These are phyloP conservation scores for Leptodactylus fallax DNA, from an alignment of 2,797 vertebrate species.

Conservation along the genomic window DNA sequence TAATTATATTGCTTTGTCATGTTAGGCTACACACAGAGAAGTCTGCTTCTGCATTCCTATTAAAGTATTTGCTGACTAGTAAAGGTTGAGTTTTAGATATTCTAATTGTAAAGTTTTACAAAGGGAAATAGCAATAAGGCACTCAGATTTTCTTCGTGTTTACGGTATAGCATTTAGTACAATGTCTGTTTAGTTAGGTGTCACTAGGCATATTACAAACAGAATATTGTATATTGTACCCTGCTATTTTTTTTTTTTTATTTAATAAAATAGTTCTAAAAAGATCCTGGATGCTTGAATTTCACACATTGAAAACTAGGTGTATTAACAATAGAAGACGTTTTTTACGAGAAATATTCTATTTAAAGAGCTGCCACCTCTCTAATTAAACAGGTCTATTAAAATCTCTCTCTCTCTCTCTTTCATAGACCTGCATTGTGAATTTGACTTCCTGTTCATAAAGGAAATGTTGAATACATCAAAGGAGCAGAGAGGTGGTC, in stretches of 20 bases:
- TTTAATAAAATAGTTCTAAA: constrained; percentile 24
- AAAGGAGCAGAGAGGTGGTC: too few relatives aligned
- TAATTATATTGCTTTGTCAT: too few relatives aligned
- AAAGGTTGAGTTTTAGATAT: not conserved
- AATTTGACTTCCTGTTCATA: too few relatives aligned
- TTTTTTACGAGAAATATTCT: too few relatives aligned
- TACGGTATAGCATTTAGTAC: not conserved
- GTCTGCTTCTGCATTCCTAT: too few relatives aligned
- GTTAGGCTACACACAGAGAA: too few relatives aligned
- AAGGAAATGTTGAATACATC: too few relatives aligned
- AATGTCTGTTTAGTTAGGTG: not conserved
- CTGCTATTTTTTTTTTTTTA: not conserved
- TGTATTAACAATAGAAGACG: not conserved
- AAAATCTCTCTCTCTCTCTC: too few relatives aligned
- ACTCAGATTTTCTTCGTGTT: not conserved
- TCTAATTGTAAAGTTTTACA: constrained; percentile 4
- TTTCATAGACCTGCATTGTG: too few relatives aligned
- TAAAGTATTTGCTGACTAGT: not conserved
- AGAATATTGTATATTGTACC: constrained; percentile 17
- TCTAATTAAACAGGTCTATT: too few relatives aligned
- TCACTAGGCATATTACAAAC: not conserved
- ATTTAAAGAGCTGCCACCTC: too few relatives aligned
- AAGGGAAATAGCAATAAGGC: constrained; percentile 43
- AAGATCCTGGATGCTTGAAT: not conserved
- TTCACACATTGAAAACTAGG: not conserved